Evolutionary conservation across 1,140 invertebrate species (phyloP), one percentile per base, ranked within the genome.

Genomic region (Papilio glaucus): DNA sequence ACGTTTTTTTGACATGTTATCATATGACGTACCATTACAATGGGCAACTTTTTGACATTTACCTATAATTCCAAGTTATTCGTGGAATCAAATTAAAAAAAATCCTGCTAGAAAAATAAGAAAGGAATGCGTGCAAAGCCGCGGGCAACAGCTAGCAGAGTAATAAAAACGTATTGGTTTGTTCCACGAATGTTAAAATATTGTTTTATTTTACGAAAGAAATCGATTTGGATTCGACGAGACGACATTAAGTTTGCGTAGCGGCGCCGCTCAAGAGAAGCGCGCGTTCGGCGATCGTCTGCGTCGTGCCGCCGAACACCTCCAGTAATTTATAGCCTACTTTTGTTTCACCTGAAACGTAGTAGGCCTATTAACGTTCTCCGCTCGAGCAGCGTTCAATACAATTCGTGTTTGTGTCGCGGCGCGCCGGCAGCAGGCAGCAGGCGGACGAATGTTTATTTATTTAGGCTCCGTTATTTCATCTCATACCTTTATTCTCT

Each of bases 281-380:
- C 29, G 29, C 29, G 29, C 2, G 29, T 6, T 12, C 10, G 39
- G 10, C 39, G 38, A 39, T 39, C 38, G 5, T 9, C 38, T 12
- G 38, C 13, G 12, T 5, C 12, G 4, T 18, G 0, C 5, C 3
- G 10, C 10, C n/a, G 21, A 12, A 21, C 24, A 24, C 49, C 10
- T 57, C 49, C 18, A 24, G 24, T 57, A 57, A 57, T 57, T 57
- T 57, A 57, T 57, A 26, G 49, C 18, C 21, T 57, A 57, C 49
- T 57, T 57, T 57, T 57, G 49, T 57, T 57, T 24, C 18, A 24
- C 21, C 18, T 12, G 21, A 49, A 49, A 21, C 18, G 45, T 49
- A 49, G 45, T 21, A 8, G 45, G 18, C 15, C 45, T 49, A 49
- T 49, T 49, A 49, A 49, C 8, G 45, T 49, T 45, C 42, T 41